These are phyloP conservation scores for Holacanthella duospinosa DNA, from an alignment of 2,888 invertebrate genomes.

Conservation along the genomic window DNA sequence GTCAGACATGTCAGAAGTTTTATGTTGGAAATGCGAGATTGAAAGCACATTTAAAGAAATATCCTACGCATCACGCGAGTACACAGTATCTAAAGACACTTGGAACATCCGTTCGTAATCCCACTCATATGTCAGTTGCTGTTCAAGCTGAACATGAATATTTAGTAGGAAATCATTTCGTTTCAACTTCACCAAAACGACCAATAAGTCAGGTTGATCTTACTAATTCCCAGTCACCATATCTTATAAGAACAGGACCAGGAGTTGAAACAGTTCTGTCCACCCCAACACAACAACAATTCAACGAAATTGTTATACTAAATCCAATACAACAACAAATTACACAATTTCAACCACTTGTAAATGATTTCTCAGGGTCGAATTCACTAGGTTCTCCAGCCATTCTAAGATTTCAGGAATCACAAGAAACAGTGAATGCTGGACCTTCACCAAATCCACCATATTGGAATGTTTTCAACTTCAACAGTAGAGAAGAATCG, in stretches of 20 bases:
- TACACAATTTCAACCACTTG: background rate
- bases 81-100: conserved; percentile 36
- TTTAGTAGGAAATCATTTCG: background rate
- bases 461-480: background rate
- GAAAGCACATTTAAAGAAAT: conserved; percentile 52
- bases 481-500: background rate
- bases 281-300: background rate
- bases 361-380: background rate
- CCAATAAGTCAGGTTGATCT: background rate
- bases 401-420: background rate
- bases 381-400: background rate
- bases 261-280: background rate
- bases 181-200: background rate
- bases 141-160: background rate
- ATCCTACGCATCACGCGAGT: conserved; percentile 50
- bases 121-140: background rate
- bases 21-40: conserved; percentile 53
- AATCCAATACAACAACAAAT: background rate
- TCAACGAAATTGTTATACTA: background rate
- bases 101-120: background rate
- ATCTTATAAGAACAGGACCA: too few species aligned
- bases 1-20: conserved; percentile 55
- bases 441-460: background rate
- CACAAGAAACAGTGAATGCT: background rate
- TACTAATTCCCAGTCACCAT: background rate